phyloP scores from a whole-genome alignment of 2,888 invertebrate species.

The Patella caerulea region DNA sequence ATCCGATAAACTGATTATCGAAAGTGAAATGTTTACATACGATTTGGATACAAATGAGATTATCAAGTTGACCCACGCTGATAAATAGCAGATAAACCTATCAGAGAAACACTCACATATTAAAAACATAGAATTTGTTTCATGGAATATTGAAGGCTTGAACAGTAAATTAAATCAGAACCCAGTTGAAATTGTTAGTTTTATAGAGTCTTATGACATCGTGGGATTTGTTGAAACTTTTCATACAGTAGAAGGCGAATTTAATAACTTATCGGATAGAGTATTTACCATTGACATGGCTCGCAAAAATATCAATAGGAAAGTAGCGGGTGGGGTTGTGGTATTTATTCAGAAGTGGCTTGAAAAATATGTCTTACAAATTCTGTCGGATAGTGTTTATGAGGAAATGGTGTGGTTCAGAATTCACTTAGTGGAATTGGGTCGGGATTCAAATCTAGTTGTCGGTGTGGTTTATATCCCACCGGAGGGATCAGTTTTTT shows the following conservation, averaged over 20 bases:
- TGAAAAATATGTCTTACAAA: not conserved
- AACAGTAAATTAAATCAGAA: not conserved
- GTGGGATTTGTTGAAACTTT: not conserved
- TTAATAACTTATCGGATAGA: not conserved
- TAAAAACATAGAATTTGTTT: not conserved
- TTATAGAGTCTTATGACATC: not conserved
- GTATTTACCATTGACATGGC: too few relatives aligned
- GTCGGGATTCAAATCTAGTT: not conserved
- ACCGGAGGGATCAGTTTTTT: not conserved
- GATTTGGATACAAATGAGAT: not conserved
- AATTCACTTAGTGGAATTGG: not conserved
- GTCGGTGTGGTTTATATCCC: not conserved
- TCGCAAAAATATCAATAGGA: not conserved
- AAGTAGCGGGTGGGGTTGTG: not conserved
- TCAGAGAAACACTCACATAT: not conserved
- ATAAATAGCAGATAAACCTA: too few relatives aligned
- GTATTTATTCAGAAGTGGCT: not conserved
- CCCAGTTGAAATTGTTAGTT: not conserved
- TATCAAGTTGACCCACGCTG: too few relatives aligned
- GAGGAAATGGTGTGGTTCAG: not conserved
- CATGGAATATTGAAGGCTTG: constrained; percentile 5
- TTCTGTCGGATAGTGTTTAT: not conserved
- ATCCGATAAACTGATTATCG: constrained; percentile 5
- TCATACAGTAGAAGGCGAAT: not conserved
- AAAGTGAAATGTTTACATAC: not conserved